Evolutionary conservation across 1,140 invertebrate species (phyloP), one percentile per base, ranked within the genome.

Genomic region (Lucilia cuprina): DNA sequence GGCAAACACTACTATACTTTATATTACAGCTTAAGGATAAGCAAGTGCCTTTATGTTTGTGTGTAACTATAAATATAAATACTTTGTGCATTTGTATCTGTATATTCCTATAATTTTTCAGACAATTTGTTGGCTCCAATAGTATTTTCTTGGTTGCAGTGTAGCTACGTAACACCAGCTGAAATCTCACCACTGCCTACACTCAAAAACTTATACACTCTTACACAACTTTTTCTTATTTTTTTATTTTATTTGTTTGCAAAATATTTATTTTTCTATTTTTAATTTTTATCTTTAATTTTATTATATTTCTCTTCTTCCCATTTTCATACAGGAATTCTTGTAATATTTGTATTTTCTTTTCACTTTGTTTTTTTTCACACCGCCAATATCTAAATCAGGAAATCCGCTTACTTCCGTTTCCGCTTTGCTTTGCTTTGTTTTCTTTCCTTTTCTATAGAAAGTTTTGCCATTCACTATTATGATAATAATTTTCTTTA

Each of bases 71-170:
- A 14, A 12, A 55, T n/a, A 55, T 5, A 14, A 12, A 55, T n/a
- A 55, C 4, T 13, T 14, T 70, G 2, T 70, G 65, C 65, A 70
- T 21, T 70, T 70, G 0, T 5, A 21, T 60, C 13, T 17, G 0
- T 55, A 17, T 55, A 55, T 55, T n/a, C 50, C 5, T 55, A 10
- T 25, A 70, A 21, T 21, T 70, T 70, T 70, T 19, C 65, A 70
- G n/a, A 70, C 65, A 70, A 70, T 70, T 70, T 70, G 65, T 70
- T 21, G 65, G 65, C 65, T 19, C 65, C 65, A 70, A 70, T 25
- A 19, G 65, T 70, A 70, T 21, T 10, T 21, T 17, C n/a, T 30
- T 5, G 1, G 21, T 21, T n/a, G 14, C 55, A 60, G 55, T n/a
- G 0, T 30, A 30, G 3, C 55, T 60, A 60, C 55, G 55, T 60